Conservation (phyloP, 2,113 vertebrate species). For the Perca flavescens region DNA sequence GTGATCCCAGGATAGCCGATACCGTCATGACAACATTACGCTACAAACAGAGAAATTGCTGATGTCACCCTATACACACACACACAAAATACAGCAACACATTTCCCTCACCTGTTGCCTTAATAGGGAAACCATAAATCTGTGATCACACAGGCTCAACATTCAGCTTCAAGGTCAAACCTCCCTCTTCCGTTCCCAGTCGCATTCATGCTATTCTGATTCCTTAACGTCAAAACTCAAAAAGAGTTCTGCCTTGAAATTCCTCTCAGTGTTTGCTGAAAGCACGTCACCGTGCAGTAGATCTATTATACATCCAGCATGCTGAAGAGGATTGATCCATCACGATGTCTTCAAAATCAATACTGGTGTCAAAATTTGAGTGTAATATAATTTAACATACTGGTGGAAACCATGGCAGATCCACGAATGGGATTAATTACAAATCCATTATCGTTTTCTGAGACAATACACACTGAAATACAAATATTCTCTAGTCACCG, state of each 20-base stretch:
- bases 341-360: neutral
- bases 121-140: neutral
- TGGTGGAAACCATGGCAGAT: neutral
- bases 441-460: neutral
- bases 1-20: constrained; percentile 62
- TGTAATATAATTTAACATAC: constrained; percentile 2
- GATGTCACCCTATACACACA: constrained; percentile 39
- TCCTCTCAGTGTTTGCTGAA: neutral
- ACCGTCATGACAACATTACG: constrained; percentile 35
- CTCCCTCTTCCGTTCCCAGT: neutral
- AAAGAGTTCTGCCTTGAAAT: neutral
- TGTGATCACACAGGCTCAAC: neutral
- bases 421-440: neutral
- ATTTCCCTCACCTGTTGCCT: constrained; percentile 63
- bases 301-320: constrained; percentile 1
- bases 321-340: neutral
- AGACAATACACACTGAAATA: neutral
- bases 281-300: neutral
- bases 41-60: constrained; percentile 65
- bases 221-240: neutral
- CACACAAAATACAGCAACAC: constrained; percentile 39
- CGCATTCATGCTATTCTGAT: neutral
- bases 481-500: neutral
- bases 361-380: neutral
- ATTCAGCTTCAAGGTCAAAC: constrained; percentile 42